These are phyloP conservation scores for silkworm (Bombyx mori) DNA, from an alignment of 1,140 invertebrate genomes.

Conservation along the genomic window ASM3026992v2 NC_085116.1:11178001-11178500, in stretches of 20 bases:
- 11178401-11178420: too few relatives aligned
- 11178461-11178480: too few relatives aligned
- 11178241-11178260: constrained; percentile 22
- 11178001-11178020: background rate
- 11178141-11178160: constrained; percentile 70
- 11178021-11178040: background rate
- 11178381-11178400: too few relatives aligned
- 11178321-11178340: too few relatives aligned
- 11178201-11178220: constrained; percentile 69
- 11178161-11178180: constrained; percentile 69
- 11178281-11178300: constrained; percentile 29
- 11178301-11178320: too few relatives aligned
- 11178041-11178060: constrained; percentile 14
- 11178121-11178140: constrained; percentile 66
- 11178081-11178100: constrained; percentile 61
- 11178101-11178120: constrained; percentile 66
- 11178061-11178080: constrained; percentile 28
- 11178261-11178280: constrained; percentile 56
- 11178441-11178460: too few relatives aligned
- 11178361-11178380: too few relatives aligned
- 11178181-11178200: constrained; percentile 62
- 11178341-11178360: too few relatives aligned
- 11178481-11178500: too few relatives aligned
- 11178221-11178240: constrained; percentile 65
- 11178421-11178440: too few relatives aligned